Evolutionary conservation across 2,797 vertebrate genomes (phyloP), one percentile per base, ranked within the genome.

Genomic region (Sebastes reedi): DNA sequence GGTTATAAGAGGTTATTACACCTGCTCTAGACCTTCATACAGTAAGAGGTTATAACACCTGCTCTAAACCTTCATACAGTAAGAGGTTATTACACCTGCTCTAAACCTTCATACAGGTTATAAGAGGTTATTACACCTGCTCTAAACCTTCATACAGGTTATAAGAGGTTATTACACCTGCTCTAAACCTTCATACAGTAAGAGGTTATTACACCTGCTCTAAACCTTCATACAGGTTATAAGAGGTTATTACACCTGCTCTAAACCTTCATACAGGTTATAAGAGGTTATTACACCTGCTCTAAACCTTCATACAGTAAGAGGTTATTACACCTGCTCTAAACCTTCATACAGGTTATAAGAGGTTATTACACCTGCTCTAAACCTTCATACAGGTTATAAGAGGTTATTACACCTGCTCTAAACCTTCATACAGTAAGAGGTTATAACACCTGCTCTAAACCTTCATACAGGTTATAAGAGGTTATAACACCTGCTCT

Each of bases 1-100:
- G 32, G 24, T 24, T 24, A 24, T 7, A 10, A 65, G 34, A 65
- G 8, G 10, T 25, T 54, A 67, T 29, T 0, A 29, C 29, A 29
- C 29, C 68, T 83, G 69, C 61, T 79, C 39, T 65, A 10, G 75
- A 58, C n/a, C 8, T 50, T 42, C 29, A 16, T 50, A 52, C 54
- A 74, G 32, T 7, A 12, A 65, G 34, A 65, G 8, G 10, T 25
- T 54, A 67, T 29, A 2, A 29, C 29, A 29, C 29, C 68, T 83
- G 69, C 61, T 79, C 39, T 65, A 10, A 72, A 58, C n/a, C 8
- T 50, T 42, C 29, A 16, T 55, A 52, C 54, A 74, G 32, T 7
- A 14, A 65, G 34, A 65, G 8, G 10, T 25, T 54, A 67, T 1
- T 6, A 29, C 27, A 29, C 27, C 68, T 83, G 69, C 61, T 79